Percentiles rank a stretch among this genome's conserved stretches.
These are phyloP conservation scores for Carassius gibelio DNA, from an alignment of 2,113 vertebrate species.

Conservation along the genomic window DNA sequence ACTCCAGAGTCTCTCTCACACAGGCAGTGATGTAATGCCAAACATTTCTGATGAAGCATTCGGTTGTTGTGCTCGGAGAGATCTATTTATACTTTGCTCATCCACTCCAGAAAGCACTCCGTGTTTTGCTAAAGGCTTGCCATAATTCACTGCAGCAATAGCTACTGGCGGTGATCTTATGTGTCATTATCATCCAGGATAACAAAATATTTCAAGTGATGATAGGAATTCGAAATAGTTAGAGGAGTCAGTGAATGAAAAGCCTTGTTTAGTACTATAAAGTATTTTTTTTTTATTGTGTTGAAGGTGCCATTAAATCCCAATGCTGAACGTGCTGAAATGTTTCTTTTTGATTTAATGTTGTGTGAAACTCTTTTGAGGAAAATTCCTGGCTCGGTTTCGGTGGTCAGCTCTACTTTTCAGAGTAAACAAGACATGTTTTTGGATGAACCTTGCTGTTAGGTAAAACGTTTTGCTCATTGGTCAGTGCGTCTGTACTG, in stretches of 20 bases:
- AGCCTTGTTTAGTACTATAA: neutral
- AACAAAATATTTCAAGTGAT: constrained; percentile 8
- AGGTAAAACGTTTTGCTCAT: neutral
- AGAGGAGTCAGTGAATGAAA: constrained; percentile 49
- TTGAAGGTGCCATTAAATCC: constrained; percentile 73
- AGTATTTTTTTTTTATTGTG: constrained; percentile 37
- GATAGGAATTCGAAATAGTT: neutral
- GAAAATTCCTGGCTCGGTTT: constrained; percentile 7
- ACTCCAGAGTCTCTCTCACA: constrained; percentile 76
- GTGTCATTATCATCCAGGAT: constrained; percentile 9
- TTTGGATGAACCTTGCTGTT: neutral
- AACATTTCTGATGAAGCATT: constrained; percentile 80
- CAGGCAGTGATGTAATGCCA: constrained; percentile 79
- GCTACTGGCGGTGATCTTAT: constrained; percentile 34
- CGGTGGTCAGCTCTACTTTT: neutral
- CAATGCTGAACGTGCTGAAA: constrained; percentile 64
- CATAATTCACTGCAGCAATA: constrained; percentile 74
- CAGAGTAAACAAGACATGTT: constrained; percentile 13
- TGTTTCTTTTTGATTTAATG: constrained; percentile 1
- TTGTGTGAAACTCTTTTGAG: neutral
- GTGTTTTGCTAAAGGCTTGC: constrained; percentile 74
- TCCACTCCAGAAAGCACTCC: constrained; percentile 72
- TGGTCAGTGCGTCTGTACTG: neutral
- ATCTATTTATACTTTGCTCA: constrained; percentile 79
- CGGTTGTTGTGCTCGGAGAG: constrained; percentile 75